Evolutionary conservation across 2,888 invertebrate genomes (phyloP), one percentile per base, ranked within the genome.

Genomic region (Hypena proboscidalis): DNA sequence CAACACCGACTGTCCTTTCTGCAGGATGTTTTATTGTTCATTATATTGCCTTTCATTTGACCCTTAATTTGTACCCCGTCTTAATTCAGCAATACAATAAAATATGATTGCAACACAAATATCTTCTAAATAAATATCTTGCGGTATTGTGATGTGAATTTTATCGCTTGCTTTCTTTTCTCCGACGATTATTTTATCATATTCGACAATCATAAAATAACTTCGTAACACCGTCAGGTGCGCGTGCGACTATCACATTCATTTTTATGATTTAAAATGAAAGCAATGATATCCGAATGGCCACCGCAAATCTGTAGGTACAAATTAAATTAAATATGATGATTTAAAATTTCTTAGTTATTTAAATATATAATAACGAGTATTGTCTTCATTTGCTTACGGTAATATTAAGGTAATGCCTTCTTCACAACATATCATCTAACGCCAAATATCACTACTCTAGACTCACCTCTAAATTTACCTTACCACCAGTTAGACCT

Each of bases 41-140:
- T 48, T 59, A 64, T 62, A 62, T 64, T 38, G 27, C 36, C 31
- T 49, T 31, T 27, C 46, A 30, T 59, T 45, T 64, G 65, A 64
- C 61, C 61, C 41, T 46, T 32, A 43, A 46, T 48, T 26, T 38
- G 29, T 63, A 38, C 27, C 8, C 43, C 37, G 47, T 25, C 40
- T 45, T 32, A 44, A 22, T 48, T 40, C 58, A 31, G 29, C 27
- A 22, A 14, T 17, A 27, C 34, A 47, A 59, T 62, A 62, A 62
- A 64, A 48, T 64, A 64, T 38, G 44, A 33, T 38, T 48, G 34
- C 30, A 56, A 20, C 22, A 25, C 30, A 40, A 26, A 13, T 17
- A 3, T 13, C 49, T 59, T 59, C 53, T 56, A 46, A 49, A 49
- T 45, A 47, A 49, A 45, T 52, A 44, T 38, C 43, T 40, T 47